These are phyloP conservation scores for Cerceris rybyensis DNA, from an alignment of 2,888 invertebrate genomes.

Conservation along the genomic window DNA sequence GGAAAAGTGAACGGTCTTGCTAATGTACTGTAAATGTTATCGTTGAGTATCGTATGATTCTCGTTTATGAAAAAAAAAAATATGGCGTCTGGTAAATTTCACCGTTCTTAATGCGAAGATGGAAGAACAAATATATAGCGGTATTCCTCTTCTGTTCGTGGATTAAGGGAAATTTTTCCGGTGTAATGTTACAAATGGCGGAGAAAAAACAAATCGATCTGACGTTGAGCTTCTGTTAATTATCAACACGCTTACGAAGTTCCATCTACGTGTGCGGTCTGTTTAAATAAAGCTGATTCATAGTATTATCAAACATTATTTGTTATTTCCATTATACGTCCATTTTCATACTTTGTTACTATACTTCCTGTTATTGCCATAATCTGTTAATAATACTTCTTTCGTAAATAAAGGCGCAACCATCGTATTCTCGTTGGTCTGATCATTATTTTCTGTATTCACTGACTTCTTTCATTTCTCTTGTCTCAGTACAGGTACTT, in stretches of 20 bases:
- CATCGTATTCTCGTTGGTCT: background rate
- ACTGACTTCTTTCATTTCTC: background rate
- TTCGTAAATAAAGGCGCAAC: background rate
- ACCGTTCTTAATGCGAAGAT: conserved; percentile 33
- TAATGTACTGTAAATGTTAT: conserved; percentile 50
- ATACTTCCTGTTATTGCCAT: background rate
- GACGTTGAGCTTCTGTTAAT: conserved; percentile 42
- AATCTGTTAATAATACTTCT: background rate
- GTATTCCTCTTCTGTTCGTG: conserved; percentile 37
- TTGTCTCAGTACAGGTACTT: background rate
- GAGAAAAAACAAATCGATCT: conserved; percentile 44
- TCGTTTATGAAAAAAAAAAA: conserved; percentile 22
- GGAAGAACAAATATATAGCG: conserved; percentile 25
- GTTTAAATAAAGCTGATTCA: background rate
- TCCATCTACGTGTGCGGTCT: background rate
- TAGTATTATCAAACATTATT: background rate
- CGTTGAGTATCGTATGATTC: conserved; percentile 21
- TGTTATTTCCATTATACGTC: background rate
- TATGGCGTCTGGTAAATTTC: conserved; percentile 51
- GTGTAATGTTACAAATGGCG: conserved; percentile 51
- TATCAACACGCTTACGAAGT: conserved; percentile 25
- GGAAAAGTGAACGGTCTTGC: conserved; percentile 28
- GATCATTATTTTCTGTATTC: background rate
- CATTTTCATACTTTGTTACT: background rate
- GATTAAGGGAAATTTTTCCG: conserved; percentile 50